Percentiles rank a stretch among this genome's conserved stretches.
Evolutionary conservation across 2,113 vertebrate species (phyloP).

Genomic region (Eupsittula cactorum): DNA sequence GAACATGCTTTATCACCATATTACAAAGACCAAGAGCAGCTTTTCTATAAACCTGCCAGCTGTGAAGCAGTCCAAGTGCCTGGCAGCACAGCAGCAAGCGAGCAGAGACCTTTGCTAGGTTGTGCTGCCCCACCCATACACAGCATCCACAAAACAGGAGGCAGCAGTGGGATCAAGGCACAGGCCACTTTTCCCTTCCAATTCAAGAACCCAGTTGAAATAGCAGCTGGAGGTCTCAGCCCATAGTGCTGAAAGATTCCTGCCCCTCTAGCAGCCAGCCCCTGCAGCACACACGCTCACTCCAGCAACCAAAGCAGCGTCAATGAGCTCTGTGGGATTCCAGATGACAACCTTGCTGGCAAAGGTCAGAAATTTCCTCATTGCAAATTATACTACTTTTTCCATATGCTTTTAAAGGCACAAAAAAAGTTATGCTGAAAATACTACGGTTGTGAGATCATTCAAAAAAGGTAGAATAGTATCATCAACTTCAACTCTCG

Average conservation of each 20-base stretch:
- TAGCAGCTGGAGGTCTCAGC: fast-evolving
- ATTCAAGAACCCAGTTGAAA: not conserved
- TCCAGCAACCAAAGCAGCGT: not conserved
- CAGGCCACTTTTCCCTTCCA: not conserved
- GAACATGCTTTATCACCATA: not conserved
- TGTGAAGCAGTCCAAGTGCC: not conserved
- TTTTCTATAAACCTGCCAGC: not conserved
- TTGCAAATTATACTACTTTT: not conserved
- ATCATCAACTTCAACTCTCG: not conserved
- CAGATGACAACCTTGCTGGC: not conserved
- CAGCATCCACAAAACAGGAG: not conserved
- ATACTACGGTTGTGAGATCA: not conserved
- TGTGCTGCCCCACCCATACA: not conserved
- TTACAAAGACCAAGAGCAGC: not conserved
- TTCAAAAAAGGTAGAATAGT: not conserved
- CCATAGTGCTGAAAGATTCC: not conserved
- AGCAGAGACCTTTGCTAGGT: not conserved
- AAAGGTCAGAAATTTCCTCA: not conserved
- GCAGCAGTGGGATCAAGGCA: not conserved
- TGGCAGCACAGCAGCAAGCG: not conserved
- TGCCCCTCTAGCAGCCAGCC: not conserved
- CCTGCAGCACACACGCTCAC: fast-evolving
- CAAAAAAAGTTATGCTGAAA: not conserved
- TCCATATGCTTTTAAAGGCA: not conserved
- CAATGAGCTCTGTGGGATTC: not conserved